These are phyloP conservation scores for Himalopsyche japonica DNA, from an alignment of 2,888 invertebrate genomes.

Conservation along the genomic window DNA sequence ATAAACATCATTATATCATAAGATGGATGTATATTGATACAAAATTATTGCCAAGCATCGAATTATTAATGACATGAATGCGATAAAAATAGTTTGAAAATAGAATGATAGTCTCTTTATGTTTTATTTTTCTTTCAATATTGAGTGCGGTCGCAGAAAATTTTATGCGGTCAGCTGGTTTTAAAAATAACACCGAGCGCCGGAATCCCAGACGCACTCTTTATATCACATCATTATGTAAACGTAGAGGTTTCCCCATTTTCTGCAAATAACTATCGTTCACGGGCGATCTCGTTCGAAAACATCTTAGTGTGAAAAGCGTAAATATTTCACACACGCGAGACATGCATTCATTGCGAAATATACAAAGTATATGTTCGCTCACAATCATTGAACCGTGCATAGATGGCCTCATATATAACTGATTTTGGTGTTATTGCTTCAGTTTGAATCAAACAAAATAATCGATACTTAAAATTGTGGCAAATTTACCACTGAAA, in stretches of 20 bases:
- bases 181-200: constrained; percentile 13
- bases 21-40: neutral
- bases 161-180: constrained; percentile 17
- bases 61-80: neutral
- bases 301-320: neutral
- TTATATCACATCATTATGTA: constrained; percentile 16
- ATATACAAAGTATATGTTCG: neutral
- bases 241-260: constrained; percentile 16
- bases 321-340: neutral
- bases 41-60: neutral
- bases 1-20: neutral
- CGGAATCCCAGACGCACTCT: neutral
- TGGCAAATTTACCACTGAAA: no score
- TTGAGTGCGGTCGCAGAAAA: neutral
- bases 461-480: no score
- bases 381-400: no score
- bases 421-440: no score
- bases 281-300: constrained; percentile 4
- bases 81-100: neutral
- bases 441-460: no score
- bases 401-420: no score
- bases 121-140: neutral
- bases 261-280: constrained; percentile 21
- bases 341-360: neutral
- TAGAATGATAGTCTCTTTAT: neutral